Evolutionary conservation across 2,888 invertebrate species (phyloP).

Genomic region (Carpatolechia fugitivella): DNA sequence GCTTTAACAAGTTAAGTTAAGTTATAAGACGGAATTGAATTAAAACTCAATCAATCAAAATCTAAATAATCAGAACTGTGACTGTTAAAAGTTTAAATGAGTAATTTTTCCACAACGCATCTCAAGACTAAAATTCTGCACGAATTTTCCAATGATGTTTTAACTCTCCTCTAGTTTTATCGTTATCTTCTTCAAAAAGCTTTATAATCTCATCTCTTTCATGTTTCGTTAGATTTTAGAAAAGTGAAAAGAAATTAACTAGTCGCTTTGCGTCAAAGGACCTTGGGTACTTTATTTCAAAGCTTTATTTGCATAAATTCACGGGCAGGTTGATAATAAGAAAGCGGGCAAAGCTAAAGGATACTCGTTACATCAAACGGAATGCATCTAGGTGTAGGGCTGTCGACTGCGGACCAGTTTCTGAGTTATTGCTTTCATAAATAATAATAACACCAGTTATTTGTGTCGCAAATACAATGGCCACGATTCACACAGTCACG

Average conservation of each 20-base stretch:
- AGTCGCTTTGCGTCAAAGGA: constrained; percentile 19
- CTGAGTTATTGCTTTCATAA: no score
- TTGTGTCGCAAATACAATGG: no score
- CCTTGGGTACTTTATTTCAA: not conserved
- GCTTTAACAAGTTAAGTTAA: no score
- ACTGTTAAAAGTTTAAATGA: no score
- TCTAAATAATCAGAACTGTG: no score
- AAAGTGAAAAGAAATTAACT: constrained; percentile 14
- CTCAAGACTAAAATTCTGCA: not conserved
- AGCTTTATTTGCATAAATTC: constrained; percentile 43
- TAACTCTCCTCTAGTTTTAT: not conserved
- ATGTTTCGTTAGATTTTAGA: constrained; percentile 5
- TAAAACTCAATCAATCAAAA: no score
- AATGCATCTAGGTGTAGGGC: constrained; percentile 58
- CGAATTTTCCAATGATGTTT: not conserved
- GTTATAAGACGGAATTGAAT: no score
- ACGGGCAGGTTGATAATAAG: constrained; percentile 59
- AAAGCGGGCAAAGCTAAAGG: constrained; percentile 52
- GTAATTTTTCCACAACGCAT: no score
- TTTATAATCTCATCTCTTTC: not conserved
- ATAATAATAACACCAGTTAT: no score
- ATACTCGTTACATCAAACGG: constrained; percentile 67
- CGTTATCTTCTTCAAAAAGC: constrained; percentile 3
- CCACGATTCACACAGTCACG: no score
- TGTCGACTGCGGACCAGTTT: constrained; percentile 31